Conservation (phyloP, 2,797 vertebrate genomes). For the Rallus crepitans region DNA sequence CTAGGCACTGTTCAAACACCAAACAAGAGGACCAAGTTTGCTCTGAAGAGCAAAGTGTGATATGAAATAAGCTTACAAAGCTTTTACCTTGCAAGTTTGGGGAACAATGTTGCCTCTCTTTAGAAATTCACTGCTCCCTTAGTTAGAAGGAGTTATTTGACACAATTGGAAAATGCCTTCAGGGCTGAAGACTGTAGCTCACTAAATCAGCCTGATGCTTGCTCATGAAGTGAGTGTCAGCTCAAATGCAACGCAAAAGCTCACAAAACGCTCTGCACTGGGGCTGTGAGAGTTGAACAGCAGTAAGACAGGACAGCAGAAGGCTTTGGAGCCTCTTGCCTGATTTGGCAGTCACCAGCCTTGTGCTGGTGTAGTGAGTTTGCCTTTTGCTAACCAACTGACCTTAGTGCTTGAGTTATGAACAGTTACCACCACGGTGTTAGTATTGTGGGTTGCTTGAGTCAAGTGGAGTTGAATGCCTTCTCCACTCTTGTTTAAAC, state of each 20-base stretch:
- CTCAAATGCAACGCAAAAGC: background rate
- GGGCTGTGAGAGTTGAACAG: background rate
- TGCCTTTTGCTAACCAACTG: background rate
- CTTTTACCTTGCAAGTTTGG: background rate
- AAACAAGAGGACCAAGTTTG: background rate
- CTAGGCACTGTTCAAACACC: background rate
- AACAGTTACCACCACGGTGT: background rate
- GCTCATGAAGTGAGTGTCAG: background rate
- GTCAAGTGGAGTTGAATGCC: background rate
- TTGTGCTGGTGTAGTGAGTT: background rate
- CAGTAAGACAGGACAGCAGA: background rate
- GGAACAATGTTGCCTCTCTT: background rate
- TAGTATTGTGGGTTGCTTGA: background rate
- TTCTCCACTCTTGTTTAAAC: background rate
- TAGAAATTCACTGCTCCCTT: background rate
- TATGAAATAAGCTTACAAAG: background rate
- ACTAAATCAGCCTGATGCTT: background rate
- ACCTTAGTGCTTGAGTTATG: background rate
- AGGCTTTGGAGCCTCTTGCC: background rate
- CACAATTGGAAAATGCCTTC: background rate
- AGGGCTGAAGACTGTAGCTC: background rate
- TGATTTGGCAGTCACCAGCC: background rate
- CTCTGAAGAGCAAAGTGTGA: background rate
- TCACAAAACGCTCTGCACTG: fast-evolving
- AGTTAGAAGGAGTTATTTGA: background rate